Percentiles rank a stretch among this genome's conserved stretches.
Evolutionary conservation across 2,888 invertebrate species (phyloP).

Genomic region (Morinoia aosen): DNA sequence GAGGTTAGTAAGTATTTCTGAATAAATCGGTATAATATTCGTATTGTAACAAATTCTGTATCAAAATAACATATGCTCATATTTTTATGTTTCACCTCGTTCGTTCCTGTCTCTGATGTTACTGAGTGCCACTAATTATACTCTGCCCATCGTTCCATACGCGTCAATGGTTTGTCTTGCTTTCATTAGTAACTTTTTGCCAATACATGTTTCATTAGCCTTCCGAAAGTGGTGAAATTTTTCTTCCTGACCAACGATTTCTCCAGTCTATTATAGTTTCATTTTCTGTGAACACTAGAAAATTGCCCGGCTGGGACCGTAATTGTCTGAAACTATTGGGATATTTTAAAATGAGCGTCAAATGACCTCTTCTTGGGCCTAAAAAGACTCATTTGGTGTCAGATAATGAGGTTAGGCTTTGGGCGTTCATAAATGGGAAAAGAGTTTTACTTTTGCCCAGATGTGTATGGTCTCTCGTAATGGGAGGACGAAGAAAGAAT

Average conservation of each 20-base stretch:
- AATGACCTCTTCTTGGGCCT: background rate
- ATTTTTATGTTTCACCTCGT: no score
- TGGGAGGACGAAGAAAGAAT: background rate
- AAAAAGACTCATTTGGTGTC: background rate
- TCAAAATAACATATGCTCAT: no score
- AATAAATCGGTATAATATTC: no score
- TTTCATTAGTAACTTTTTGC: background rate
- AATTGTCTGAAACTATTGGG: background rate
- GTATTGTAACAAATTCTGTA: no score
- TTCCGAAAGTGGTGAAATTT: background rate
- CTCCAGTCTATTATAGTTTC: background rate
- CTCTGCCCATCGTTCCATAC: background rate
- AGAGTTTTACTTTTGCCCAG: background rate
- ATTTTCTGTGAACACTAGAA: background rate
- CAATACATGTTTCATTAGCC: background rate
- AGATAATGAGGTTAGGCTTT: background rate
- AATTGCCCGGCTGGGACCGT: background rate
- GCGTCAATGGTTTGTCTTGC: background rate
- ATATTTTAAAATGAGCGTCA: background rate
- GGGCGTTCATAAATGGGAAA: background rate
- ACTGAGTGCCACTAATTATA: background rate
- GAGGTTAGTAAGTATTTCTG: no score
- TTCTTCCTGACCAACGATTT: background rate
- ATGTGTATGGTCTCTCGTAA: background rate
- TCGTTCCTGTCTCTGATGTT: no score